Evolutionary conservation across 2,797 vertebrate species (phyloP).

Genomic region (Pelobates cultripes): DNA sequence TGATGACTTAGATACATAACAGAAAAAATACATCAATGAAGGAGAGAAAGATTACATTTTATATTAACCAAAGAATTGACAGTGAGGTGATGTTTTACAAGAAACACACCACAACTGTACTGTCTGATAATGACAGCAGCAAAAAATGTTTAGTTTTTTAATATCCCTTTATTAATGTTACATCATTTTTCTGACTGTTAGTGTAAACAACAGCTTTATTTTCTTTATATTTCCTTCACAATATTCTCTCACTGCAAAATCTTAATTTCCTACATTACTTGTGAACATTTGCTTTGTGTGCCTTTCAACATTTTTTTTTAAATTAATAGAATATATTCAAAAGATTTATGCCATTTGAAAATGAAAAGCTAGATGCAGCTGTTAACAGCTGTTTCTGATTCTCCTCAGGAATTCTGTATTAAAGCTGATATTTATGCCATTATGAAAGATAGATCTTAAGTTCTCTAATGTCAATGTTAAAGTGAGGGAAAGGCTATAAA

Average conservation of each 20-base stretch:
- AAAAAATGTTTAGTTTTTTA: not conserved
- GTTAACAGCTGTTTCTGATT: slow-evolving; percentile 45
- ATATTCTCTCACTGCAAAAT: not conserved
- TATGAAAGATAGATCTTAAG: slow-evolving; percentile 31
- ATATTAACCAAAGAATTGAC: too few relatives aligned
- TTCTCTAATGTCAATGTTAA: slow-evolving; percentile 11
- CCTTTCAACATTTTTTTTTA: slow-evolving; percentile 31
- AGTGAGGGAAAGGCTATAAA: not conserved
- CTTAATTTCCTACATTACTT: not conserved
- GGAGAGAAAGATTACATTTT: too few relatives aligned
- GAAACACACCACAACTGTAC: too few relatives aligned
- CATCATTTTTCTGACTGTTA: not conserved
- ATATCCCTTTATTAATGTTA: not conserved
- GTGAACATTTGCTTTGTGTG: not conserved
- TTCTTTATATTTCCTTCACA: not conserved
- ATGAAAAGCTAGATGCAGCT: slow-evolving; percentile 31
- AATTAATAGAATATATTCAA: slow-evolving; percentile 47
- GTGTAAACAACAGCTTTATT: not conserved
- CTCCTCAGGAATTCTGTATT: slow-evolving; percentile 42
- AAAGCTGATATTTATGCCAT: slow-evolving; percentile 35
- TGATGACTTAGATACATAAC: too few relatives aligned
- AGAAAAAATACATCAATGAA: too few relatives aligned
- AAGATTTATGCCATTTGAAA: slow-evolving; percentile 44
- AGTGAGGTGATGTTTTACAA: too few relatives aligned
- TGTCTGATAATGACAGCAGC: too few relatives aligned